Conservation (phyloP, 2,113 vertebrate species). For the Tonatia bakeri region DNA sequence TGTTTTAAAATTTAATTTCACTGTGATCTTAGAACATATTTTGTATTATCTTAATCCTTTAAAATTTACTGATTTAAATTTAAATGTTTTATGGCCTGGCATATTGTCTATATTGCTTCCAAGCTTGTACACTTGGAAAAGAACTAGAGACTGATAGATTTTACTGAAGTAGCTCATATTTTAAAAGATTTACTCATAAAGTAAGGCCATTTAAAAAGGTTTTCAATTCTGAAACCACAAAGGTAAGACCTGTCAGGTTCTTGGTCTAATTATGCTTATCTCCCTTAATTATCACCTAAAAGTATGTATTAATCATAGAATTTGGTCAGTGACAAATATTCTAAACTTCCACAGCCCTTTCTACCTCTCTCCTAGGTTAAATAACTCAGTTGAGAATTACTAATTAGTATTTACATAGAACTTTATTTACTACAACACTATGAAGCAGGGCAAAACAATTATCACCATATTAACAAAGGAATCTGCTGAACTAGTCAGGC, state of each 20-base stretch:
- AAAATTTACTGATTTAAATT: neutral
- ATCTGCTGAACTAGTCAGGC: conserved; percentile 3
- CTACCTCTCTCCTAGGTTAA: conserved; percentile 9
- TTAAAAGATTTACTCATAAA: conserved; percentile 31
- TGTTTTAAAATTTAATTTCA: neutral
- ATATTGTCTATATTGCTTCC: neutral
- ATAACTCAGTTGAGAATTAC: neutral
- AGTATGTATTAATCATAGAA: conserved; percentile 27
- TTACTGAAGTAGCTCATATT: neutral
- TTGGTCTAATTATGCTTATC: neutral
- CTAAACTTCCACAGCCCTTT: neutral
- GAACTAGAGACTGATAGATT: neutral
- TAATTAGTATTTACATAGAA: conserved; percentile 13
- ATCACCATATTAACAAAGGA: conserved; percentile 23
- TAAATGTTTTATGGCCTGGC: neutral
- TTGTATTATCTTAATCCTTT: neutral
- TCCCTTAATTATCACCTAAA: conserved; percentile 45
- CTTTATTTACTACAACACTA: conserved; percentile 16
- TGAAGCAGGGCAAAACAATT: conserved; percentile 37
- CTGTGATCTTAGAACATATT: neutral
- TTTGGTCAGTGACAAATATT: conserved; percentile 9
- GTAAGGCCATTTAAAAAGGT: neutral
- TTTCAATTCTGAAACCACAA: conserved; percentile 44
- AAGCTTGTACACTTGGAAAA: neutral
- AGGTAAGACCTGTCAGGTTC: neutral